These are phyloP conservation scores for Psammodynastes pulverulentus DNA, from an alignment of 2,113 vertebrate genomes.

Conservation along the genomic window DNA sequence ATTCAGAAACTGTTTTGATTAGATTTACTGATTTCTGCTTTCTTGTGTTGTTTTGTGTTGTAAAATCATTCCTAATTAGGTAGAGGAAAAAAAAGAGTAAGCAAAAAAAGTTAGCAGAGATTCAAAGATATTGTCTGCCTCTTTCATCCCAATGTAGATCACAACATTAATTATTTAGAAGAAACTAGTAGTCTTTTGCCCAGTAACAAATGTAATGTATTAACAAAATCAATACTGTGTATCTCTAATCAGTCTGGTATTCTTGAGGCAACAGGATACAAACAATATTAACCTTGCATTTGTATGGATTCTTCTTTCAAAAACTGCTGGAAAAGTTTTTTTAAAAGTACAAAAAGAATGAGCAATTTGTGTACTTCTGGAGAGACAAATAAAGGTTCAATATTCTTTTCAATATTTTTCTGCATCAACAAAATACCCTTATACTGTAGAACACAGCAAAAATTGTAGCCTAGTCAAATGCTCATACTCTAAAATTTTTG, in stretches of 20 bases:
- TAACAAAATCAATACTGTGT: constrained; percentile 54
- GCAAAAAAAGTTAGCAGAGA: background rate
- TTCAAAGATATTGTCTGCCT: constrained; percentile 18
- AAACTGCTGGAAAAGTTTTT: background rate
- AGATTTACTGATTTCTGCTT: constrained; percentile 1
- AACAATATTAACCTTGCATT: constrained; percentile 18
- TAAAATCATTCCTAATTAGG: background rate
- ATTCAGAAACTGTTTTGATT: constrained; percentile 25
- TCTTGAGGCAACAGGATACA: constrained; percentile 30
- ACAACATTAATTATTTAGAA: constrained; percentile 48
- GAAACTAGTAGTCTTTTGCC: constrained; percentile 36
- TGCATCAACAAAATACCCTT: background rate
- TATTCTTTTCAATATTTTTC: background rate
- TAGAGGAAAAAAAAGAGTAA: background rate
- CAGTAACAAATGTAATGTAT: constrained; percentile 55
- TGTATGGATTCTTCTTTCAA: constrained; percentile 3
- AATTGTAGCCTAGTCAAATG: background rate
- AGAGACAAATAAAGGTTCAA: background rate
- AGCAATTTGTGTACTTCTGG: background rate
- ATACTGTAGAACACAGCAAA: background rate
- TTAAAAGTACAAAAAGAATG: background rate
- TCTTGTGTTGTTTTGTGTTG: constrained; percentile 24
- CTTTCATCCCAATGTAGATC: background rate
- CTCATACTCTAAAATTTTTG: background rate
- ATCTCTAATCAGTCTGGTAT: constrained; percentile 36